Percentiles rank a stretch among this genome's conserved stretches.
Conservation (phyloP, 2,797 vertebrate genomes). For the Tinamus major region DNA sequence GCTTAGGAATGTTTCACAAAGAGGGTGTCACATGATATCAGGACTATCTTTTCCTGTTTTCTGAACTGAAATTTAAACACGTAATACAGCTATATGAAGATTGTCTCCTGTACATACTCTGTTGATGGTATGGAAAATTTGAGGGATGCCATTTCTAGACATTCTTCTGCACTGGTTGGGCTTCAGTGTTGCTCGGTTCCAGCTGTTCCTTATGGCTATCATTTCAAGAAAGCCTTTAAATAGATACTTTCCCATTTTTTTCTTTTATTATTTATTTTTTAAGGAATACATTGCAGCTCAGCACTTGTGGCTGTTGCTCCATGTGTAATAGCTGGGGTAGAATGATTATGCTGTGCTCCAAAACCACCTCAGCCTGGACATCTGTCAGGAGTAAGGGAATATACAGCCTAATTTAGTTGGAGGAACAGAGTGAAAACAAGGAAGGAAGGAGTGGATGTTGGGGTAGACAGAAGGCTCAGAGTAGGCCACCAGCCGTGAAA, state of each 20-base stretch:
- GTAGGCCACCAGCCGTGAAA: not conserved
- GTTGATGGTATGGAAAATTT: not conserved
- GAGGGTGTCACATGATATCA: not conserved
- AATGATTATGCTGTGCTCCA: not conserved
- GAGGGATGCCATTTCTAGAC: not conserved
- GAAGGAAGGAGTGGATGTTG: not conserved
- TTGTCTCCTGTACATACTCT: not conserved
- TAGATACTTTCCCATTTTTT: not conserved
- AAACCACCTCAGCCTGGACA: not conserved
- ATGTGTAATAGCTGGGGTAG: not conserved
- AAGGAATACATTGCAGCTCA: not conserved
- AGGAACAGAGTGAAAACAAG: not conserved
- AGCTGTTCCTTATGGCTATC: not conserved
- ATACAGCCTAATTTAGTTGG: not conserved
- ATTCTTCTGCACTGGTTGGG: not conserved
- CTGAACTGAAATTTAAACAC: not conserved
- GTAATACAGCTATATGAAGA: not conserved
- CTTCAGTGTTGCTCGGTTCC: not conserved
- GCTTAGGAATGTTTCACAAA: not conserved
- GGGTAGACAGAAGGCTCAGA: not conserved
- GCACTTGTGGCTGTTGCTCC: not conserved
- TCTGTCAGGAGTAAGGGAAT: not conserved
- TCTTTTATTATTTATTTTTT: too few species aligned
- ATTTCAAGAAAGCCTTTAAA: not conserved
- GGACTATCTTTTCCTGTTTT: not conserved